Conservation (phyloP, 2,113 vertebrate species). For the Phoxinus phoxinus region DNA sequence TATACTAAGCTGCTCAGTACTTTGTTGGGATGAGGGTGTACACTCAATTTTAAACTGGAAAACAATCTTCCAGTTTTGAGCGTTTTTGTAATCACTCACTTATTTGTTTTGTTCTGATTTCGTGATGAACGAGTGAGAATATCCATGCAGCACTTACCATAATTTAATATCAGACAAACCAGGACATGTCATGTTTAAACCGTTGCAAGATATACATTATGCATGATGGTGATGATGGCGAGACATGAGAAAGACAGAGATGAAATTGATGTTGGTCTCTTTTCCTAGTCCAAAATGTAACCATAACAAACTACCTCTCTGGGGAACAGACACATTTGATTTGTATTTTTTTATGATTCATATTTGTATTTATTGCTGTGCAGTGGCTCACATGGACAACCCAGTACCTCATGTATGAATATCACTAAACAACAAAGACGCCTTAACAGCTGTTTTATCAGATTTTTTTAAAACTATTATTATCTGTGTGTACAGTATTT, state of each 20-base stretch:
- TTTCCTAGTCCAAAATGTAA: constrained; percentile 72
- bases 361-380: constrained; percentile 83
- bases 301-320: constrained; percentile 82
- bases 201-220: constrained; percentile 25
- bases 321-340: constrained; percentile 79
- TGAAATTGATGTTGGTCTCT: constrained; percentile 74
- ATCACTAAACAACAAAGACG: constrained; percentile 74
- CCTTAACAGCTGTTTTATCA: constrained; percentile 53
- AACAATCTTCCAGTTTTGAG: constrained; percentile 34
- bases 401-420: constrained; percentile 77
- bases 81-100: constrained; percentile 16
- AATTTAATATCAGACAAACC: constrained; percentile 24
- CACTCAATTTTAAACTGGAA: constrained; percentile 50
- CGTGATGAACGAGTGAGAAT: constrained; percentile 5
- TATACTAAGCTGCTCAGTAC: constrained; percentile 51
- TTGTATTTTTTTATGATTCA: constrained; percentile 77
- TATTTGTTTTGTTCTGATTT: constrained; percentile 37
- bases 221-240: constrained; percentile 19
- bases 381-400: constrained; percentile 79
- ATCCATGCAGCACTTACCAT: constrained; percentile 44
- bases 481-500: constrained; percentile 52
- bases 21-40: constrained; percentile 41
- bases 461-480: constrained; percentile 47
- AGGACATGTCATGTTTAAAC: constrained; percentile 15
- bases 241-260: constrained; percentile 70